Conservation (phyloP, 2,797 vertebrate species). For the Cephalopachus bancanus region DNA sequence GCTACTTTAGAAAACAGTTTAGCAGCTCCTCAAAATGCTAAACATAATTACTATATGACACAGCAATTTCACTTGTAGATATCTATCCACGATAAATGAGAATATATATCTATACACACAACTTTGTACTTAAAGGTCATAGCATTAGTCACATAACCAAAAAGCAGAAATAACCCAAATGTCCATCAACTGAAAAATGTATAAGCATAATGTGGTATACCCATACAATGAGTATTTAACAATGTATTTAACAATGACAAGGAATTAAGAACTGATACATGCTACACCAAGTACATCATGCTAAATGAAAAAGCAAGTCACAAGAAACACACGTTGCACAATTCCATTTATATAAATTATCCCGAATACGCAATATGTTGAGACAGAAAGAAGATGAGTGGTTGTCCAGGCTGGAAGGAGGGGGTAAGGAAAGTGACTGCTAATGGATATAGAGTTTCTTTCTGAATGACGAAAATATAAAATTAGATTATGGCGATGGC, state of each 20-base stretch:
- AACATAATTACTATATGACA: neutral
- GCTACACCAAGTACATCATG: neutral
- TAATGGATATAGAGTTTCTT: neutral
- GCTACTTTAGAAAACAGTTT: neutral
- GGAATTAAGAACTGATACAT: neutral
- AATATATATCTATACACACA: neutral
- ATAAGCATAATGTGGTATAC: neutral
- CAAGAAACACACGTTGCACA: neutral
- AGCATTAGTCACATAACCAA: neutral
- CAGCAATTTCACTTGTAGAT: neutral
- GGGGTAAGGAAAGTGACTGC: neutral
- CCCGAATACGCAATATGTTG: neutral
- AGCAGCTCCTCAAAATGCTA: neutral
- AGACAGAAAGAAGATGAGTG: neutral
- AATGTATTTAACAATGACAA: neutral
- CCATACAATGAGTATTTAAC: neutral
- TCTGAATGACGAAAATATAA: neutral
- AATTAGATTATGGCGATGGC: neutral
- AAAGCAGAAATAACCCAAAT: neutral
- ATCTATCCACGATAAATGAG: neutral
- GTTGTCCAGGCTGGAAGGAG: neutral
- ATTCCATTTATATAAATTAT: neutral
- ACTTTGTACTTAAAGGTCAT: neutral
- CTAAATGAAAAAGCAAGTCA: neutral
- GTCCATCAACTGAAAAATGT: neutral